phyloP scores from a whole-genome alignment of 2,113 vertebrate species.

The Tychaedon coryphoeus region DNA sequence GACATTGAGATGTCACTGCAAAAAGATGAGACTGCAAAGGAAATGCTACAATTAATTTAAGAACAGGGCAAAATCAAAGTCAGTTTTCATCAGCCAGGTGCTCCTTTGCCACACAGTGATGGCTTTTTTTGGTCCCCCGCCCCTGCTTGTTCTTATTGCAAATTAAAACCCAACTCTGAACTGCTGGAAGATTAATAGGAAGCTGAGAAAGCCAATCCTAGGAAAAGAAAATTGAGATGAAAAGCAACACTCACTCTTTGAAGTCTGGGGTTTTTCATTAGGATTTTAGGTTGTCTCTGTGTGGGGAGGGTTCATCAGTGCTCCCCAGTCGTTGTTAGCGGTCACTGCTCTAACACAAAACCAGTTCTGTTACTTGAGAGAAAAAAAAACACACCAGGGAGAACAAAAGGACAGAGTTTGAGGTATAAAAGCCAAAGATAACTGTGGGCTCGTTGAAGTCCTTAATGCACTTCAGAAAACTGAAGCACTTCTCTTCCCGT shows the following conservation, averaged over 20 bases:
- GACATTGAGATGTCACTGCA: neutral
- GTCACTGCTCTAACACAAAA: neutral
- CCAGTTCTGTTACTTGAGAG: slow-evolving; percentile 10
- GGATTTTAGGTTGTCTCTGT: neutral
- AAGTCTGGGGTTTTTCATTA: neutral
- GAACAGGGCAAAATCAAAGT: neutral
- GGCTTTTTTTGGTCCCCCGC: neutral
- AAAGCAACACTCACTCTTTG: slow-evolving; percentile 1
- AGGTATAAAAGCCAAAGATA: slow-evolving; percentile 36
- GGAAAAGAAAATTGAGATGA: neutral
- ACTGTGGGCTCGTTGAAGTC: neutral
- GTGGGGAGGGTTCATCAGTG: rapidly evolving
- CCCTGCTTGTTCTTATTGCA: neutral
- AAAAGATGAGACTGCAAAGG: neutral
- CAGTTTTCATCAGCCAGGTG: neutral
- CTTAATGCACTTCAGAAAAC: neutral
- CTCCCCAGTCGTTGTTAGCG: neutral
- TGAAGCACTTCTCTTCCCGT: neutral
- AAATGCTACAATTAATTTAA: neutral
- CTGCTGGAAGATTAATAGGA: neutral
- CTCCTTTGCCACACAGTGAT: rapidly evolving
- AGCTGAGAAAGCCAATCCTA: neutral
- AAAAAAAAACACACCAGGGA: neutral
- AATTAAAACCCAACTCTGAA: neutral
- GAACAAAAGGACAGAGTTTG: slow-evolving; percentile 7